Conservation (phyloP, 1,140 invertebrate genomes). For the Listronotus oregonensis region DNA sequence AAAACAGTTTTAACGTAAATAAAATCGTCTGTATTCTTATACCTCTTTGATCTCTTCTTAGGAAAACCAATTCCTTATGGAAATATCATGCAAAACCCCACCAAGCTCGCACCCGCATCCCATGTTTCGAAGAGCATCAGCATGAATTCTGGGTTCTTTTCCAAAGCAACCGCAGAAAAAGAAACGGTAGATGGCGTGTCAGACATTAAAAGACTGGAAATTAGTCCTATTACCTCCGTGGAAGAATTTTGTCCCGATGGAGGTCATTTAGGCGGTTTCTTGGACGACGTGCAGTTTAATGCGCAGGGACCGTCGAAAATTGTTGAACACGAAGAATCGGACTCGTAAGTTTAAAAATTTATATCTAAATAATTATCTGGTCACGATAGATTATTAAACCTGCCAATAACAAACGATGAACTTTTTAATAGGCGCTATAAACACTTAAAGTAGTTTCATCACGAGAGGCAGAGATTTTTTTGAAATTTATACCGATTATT, state of each 20-base stretch:
- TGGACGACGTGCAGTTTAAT: conserved; percentile 70
- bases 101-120: conserved; percentile 9
- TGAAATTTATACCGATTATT: too few species aligned
- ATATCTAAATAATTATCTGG: neutral
- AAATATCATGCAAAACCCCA: conserved; percentile 20
- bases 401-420: too few species aligned
- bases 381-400: neutral
- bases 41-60: too few species aligned
- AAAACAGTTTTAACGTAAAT: too few species aligned
- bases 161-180: conserved; percentile 39
- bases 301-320: conserved; percentile 57
- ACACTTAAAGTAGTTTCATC: too few species aligned
- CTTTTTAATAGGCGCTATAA: too few species aligned
- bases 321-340: conserved; percentile 56
- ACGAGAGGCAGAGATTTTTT: too few species aligned
- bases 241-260: conserved; percentile 88
- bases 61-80: conserved; percentile 48
- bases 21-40: too few species aligned
- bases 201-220: conserved; percentile 47
- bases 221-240: conserved; percentile 64
- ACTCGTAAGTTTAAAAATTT: conserved; percentile 62
- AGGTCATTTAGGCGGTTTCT: conserved; percentile 75
- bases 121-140: conserved; percentile 48
- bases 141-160: conserved; percentile 47
- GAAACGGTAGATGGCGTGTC: conserved; percentile 38